Conservation (phyloP, 2,888 invertebrate genomes). For the Rhamphomyia laevipes region DNA sequence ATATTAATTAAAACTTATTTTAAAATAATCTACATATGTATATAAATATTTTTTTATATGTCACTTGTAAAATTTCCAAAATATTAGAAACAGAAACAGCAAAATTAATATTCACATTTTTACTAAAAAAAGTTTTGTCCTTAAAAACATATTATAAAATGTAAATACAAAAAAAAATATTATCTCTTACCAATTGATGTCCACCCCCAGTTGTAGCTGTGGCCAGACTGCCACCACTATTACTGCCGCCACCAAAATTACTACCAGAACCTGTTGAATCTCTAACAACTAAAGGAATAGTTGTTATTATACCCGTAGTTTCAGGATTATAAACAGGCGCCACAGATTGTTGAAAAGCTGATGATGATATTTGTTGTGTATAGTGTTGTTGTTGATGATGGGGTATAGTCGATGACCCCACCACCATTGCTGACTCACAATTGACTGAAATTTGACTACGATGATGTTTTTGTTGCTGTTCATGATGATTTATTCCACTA, state of each 20-base stretch:
- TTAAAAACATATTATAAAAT: too few relatives aligned
- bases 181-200: slow-evolving; percentile 27
- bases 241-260: slow-evolving; percentile 1
- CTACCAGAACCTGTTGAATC: slow-evolving; percentile 12
- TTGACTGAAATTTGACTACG: slow-evolving; percentile 17
- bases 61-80: too few relatives aligned
- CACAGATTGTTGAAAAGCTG: slow-evolving; percentile 13
- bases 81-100: too few relatives aligned
- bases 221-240: slow-evolving; percentile 5
- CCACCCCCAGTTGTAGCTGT: slow-evolving; percentile 21
- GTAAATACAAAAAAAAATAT: too few relatives aligned
- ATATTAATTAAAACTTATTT: too few relatives aligned
- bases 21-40: too few relatives aligned
- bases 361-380: slow-evolving; percentile 5
- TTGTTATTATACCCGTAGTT: slow-evolving; percentile 1
- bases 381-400: slow-evolving; percentile 6
- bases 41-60: too few relatives aligned
- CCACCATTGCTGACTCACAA: slow-evolving; percentile 13
- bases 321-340: neutral
- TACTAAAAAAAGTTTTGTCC: too few relatives aligned
- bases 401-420: slow-evolving; percentile 9
- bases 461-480: slow-evolving; percentile 15
- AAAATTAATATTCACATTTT: too few relatives aligned
- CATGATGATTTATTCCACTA: slow-evolving; percentile 13
- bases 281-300: slow-evolving; percentile 8